Percentiles rank a stretch among this genome's conserved stretches.
Conservation (phyloP, 2,797 vertebrate species). For the Coluber constrictor region DNA sequence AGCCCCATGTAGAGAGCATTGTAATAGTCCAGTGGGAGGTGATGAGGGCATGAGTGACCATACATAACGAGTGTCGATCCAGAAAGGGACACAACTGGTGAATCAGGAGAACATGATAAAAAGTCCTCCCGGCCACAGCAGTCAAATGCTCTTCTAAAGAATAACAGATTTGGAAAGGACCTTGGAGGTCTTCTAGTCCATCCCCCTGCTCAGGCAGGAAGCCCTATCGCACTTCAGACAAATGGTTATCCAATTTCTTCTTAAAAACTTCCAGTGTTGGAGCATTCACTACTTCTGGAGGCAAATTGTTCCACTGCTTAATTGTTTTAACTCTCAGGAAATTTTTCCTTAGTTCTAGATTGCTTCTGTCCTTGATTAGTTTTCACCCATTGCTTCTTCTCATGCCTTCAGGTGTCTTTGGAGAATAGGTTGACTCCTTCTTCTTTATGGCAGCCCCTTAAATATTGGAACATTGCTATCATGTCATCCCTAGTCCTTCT, state of each 20-base stretch:
- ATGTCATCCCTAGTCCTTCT: not conserved
- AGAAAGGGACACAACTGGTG: no score
- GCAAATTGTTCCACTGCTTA: not conserved
- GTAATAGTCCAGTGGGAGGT: no score
- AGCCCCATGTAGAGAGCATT: no score
- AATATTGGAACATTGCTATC: not conserved
- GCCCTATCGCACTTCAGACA: not conserved
- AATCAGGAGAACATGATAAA: no score
- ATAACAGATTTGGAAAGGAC: not conserved
- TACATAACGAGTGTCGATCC: no score
- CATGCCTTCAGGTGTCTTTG: not conserved
- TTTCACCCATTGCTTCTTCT: not conserved
- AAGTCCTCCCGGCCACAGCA: no score
- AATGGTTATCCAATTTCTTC: not conserved
- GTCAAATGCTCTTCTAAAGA: not conserved
- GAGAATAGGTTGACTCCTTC: not conserved
- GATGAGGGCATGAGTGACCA: no score
- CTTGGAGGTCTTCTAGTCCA: not conserved
- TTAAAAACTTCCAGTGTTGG: not conserved
- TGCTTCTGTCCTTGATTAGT: not conserved
- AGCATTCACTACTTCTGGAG: not conserved
- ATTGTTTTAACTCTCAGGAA: not conserved
- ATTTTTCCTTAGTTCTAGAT: not conserved
- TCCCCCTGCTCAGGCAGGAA: not conserved
- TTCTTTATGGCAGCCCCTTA: not conserved